Evolutionary conservation across 2,797 vertebrate genomes (phyloP).

Genomic region (Zenarchopterus dispar): DNA sequence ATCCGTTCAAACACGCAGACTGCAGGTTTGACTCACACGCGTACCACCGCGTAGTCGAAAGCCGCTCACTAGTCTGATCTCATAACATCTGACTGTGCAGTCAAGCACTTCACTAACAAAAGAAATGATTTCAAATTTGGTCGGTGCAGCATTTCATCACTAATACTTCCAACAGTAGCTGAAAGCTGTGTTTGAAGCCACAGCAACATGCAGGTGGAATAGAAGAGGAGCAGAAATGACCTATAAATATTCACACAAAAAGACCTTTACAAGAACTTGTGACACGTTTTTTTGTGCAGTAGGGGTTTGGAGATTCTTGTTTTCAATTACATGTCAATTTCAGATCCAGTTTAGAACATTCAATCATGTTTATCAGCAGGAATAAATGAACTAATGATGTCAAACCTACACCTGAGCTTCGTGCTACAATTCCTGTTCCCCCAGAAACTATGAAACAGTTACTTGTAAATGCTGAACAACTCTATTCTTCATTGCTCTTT

Average conservation of each 20-base stretch:
- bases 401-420: no score
- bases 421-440: no score
- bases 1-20: slow-evolving; percentile 33
- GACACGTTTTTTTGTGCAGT: no score
- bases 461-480: no score
- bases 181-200: slow-evolving; percentile 26
- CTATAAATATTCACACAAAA: background rate
- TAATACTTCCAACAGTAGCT: slow-evolving; percentile 19
- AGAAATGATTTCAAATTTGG: slow-evolving; percentile 22
- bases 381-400: no score
- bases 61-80: slow-evolving; percentile 42
- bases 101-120: slow-evolving; percentile 28
- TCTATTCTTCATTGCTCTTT: no score
- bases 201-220: slow-evolving; percentile 1
- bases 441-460: no score
- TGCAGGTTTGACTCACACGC: slow-evolving; percentile 49
- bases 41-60: slow-evolving; percentile 22
- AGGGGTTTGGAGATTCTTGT: no score
- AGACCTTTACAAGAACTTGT: background rate
- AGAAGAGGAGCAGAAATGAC: background rate
- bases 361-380: no score
- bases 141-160: slow-evolving; percentile 5
- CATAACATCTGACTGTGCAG: slow-evolving; percentile 25
- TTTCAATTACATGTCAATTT: no score
- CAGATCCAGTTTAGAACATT: no score